Evolutionary conservation across 92 coral and sea anemone genomes (phyloP), one percentile per base, ranked within the genome.

Genomic region (Parazoanthus atlanticus): DNA sequence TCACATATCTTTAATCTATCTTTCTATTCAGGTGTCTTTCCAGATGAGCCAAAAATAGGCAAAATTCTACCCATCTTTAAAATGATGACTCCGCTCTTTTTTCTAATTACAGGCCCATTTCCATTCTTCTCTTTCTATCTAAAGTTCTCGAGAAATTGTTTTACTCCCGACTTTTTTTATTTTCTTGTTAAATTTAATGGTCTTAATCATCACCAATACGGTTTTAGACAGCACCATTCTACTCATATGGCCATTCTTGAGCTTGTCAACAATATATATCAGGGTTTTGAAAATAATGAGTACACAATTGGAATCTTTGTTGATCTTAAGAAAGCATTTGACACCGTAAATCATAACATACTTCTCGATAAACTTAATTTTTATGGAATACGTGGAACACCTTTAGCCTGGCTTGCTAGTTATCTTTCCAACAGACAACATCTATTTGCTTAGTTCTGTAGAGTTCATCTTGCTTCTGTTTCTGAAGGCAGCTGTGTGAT

Each of bases 231-330:
- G 67, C 80, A 88, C 49, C 71, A 80, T 56, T 88, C 91, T 88
- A 80, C 88, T 12, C 56, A 77, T 67, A 88, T 88, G 90, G 87
- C 91, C 49, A 82, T 88, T 33, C 86, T 88, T 78, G 90, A 88
- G 34, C 87, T 88, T 88, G 78, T 88, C 77, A 80, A 88, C 26
- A 79, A 66, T 70, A 81, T 64, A 64, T 78, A 61, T 67, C 84
- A 32, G 25, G 86, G 86, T 47, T 74, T 74, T 76, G 84, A 78
- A 65, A 83, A 83, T 30, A 58, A 83, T 65, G 79, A 75, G 79
- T 75, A 31, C 52, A 83, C 87, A 83, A 43, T 83, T 58, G 88
- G 88, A 58, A 84, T 84, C 0, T 84, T 84, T 30, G 33, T 84
- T 64, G 88, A 84, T 40, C 47, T 84, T 29, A 84, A 61, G 23